These are phyloP conservation scores for Schrankia costaestrigalis DNA, from an alignment of 2,888 invertebrate genomes.

Conservation along the genomic window DNA sequence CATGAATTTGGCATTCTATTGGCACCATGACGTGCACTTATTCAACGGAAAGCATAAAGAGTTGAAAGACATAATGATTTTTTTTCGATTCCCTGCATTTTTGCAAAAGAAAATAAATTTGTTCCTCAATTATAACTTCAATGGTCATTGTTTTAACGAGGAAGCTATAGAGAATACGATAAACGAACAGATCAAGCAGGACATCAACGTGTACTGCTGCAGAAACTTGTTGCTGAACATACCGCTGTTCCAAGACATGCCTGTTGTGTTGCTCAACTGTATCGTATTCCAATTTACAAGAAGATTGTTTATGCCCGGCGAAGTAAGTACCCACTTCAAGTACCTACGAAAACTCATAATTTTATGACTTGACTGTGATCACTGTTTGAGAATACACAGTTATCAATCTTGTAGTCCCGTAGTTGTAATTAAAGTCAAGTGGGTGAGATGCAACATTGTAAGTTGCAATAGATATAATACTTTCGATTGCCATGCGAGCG, in stretches of 20 bases:
- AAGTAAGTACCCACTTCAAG: conserved; percentile 53
- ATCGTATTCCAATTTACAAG: conserved; percentile 75
- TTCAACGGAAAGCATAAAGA: conserved; percentile 47
- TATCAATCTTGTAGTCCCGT: too few species aligned
- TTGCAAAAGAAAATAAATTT: conserved; percentile 48
- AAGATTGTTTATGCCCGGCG: conserved; percentile 80
- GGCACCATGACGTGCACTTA: conserved; percentile 37
- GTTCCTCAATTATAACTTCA: conserved; percentile 55
- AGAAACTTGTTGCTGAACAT: conserved; percentile 77
- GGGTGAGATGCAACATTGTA: too few species aligned
- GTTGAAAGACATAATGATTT: conserved; percentile 46
- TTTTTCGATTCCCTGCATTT: conserved; percentile 41
- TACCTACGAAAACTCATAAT: too few species aligned
- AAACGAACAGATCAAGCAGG: conserved; percentile 69
- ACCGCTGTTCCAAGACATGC: conserved; percentile 75
- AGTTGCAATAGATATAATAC: too few species aligned
- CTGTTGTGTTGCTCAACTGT: conserved; percentile 66
- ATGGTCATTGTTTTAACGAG: conserved; percentile 55
- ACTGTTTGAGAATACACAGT: too few species aligned
- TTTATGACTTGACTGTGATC: too few species aligned
- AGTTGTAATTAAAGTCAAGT: too few species aligned
- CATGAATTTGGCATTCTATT: conserved; percentile 46
- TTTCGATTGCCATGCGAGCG: too few species aligned
- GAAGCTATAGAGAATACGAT: conserved; percentile 47
- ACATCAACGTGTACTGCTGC: conserved; percentile 79